A percentile compares a stretch with the other conserved stretches of the same genome.
phyloP scores from a whole-genome alignment of 2,888 invertebrate genomes.

The Heterodera filipjevi region DNA sequence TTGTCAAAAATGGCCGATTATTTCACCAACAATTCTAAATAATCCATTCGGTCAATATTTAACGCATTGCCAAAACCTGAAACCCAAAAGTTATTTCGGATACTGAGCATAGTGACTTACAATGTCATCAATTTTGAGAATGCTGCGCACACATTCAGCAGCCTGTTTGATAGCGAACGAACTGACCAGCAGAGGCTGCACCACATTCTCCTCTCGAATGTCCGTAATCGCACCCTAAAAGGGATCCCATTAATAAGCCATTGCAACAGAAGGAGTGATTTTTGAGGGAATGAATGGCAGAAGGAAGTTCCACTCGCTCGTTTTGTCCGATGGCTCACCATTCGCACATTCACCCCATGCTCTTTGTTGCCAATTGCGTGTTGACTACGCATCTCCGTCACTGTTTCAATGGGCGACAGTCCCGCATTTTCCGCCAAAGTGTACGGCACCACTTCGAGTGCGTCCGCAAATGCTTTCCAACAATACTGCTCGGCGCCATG shows the following conservation, averaged over 20 bases:
- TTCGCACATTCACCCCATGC: conserved; percentile 91
- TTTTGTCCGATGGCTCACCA: conserved; percentile 65
- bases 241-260: no score
- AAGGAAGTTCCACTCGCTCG: not conserved
- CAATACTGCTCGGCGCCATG: conserved; percentile 93
- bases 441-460: conserved; percentile 83
- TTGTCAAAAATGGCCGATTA: not conserved
- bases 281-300: not conserved
- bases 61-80: not conserved
- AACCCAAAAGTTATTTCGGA: not conserved
- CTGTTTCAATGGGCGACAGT: conserved; percentile 88
- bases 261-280: no score
- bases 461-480: conserved; percentile 90
- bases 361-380: conserved; percentile 85
- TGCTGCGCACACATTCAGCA: conserved; percentile 93
- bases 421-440: conserved; percentile 91
- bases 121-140: conserved; percentile 98
- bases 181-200: conserved; percentile 94
- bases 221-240: conserved; percentile 85
- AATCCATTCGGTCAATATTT: not conserved
- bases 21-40: not conserved
- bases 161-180: conserved; percentile 89
- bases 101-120: conserved; percentile 68
- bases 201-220: conserved; percentile 93
- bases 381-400: conserved; percentile 90